Percentiles rank a stretch among this genome's conserved stretches.
Evolutionary conservation across 2,888 invertebrate genomes (phyloP).

Genomic region (Tuberolachnus salignus): DNA sequence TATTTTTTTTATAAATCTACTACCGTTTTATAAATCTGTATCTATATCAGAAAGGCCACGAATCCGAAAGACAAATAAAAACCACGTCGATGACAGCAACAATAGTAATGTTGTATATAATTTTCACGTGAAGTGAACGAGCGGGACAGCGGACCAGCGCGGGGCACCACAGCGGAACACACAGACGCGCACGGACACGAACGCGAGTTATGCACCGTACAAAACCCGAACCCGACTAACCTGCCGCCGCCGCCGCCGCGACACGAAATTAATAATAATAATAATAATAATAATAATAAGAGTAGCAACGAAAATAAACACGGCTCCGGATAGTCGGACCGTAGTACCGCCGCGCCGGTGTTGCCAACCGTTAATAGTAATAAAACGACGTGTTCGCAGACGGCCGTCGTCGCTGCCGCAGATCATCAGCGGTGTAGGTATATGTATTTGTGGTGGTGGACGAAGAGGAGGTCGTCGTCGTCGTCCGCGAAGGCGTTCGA

Average conservation of each 20-base stretch:
- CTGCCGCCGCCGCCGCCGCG: conserved; percentile 3
- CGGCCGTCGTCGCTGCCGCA: not conserved
- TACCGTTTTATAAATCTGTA: too few relatives aligned
- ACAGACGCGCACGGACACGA: not conserved
- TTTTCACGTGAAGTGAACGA: not conserved
- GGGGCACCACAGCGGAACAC: not conserved
- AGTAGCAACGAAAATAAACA: conserved; percentile 51
- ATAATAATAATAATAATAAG: too few relatives aligned
- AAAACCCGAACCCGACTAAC: conserved; percentile 41
- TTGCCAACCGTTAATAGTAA: conserved; percentile 32
- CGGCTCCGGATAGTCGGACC: not conserved
- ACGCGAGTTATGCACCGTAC: not conserved
- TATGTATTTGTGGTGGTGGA: too few relatives aligned
- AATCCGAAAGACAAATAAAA: too few relatives aligned
- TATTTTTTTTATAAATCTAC: too few relatives aligned
- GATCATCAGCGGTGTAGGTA: too few relatives aligned
- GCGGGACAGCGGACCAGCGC: not conserved
- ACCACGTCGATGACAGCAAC: not conserved
- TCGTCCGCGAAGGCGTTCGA: conserved; percentile 20
- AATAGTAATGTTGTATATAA: not conserved
- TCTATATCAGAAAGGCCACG: too few relatives aligned
- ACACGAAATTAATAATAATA: conserved; percentile 15
- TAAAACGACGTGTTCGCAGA: not conserved
- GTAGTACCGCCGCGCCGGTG: conserved; percentile 2
- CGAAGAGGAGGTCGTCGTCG: not conserved